Evolutionary conservation across 2,797 vertebrate genomes (phyloP).

Genomic region (Lindbergichthys nudifrons): DNA sequence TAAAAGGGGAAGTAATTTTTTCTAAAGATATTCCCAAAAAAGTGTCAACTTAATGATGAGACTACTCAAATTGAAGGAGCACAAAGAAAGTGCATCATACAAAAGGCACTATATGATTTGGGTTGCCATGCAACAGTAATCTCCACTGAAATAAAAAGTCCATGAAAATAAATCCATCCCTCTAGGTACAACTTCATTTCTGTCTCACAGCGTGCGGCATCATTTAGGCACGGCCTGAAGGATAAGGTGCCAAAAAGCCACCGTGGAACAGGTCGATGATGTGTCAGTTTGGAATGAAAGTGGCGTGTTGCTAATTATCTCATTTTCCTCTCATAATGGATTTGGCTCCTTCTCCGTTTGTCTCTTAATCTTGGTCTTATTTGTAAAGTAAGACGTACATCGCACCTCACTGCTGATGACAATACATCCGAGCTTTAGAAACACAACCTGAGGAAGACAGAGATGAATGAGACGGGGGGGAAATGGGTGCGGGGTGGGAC

Average conservation of each 20-base stretch:
- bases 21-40: neutral
- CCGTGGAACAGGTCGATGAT: neutral
- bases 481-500: slow-evolving; percentile 58
- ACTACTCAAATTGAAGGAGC: neutral
- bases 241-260: slow-evolving; percentile 8
- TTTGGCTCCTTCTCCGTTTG: slow-evolving; percentile 45
- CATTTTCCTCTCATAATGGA: slow-evolving; percentile 44
- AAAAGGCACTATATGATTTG: neutral
- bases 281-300: slow-evolving; percentile 25
- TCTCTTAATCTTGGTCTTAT: slow-evolving; percentile 64
- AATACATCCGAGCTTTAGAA: slow-evolving; percentile 50
- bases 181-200: slow-evolving; percentile 28
- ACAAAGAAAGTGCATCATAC: slow-evolving; percentile 1
- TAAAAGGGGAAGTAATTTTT: neutral
- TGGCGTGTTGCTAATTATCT: slow-evolving; percentile 48
- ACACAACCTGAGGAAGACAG: slow-evolving; percentile 59
- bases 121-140: slow-evolving; percentile 43
- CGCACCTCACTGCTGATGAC: slow-evolving; percentile 55
- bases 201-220: slow-evolving; percentile 6
- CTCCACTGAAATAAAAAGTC: slow-evolving; percentile 25
- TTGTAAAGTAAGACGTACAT: slow-evolving; percentile 49
- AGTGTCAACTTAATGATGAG: neutral
- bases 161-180: slow-evolving; percentile 40
- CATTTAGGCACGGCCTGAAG: slow-evolving; percentile 19
- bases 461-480: slow-evolving; percentile 55